Conservation (phyloP, 1,140 invertebrate species). For the Solenopsis fugax region DNA sequence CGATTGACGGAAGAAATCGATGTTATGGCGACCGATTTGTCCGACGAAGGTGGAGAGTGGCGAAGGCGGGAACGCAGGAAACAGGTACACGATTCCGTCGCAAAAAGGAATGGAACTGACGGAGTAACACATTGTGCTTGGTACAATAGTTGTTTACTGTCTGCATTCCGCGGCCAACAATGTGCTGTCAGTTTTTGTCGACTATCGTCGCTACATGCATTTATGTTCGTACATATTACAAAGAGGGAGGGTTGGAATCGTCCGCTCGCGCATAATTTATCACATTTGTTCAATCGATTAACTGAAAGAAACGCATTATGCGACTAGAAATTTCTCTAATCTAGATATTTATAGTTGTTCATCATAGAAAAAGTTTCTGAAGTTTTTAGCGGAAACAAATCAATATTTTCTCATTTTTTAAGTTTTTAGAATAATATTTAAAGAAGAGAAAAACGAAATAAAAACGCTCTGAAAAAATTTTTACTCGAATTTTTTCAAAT, state of each 20-base stretch:
- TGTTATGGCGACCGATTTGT: slow-evolving; percentile 59
- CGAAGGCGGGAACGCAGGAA: slow-evolving; percentile 59
- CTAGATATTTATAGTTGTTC: not conserved
- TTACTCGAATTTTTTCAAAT: not conserved
- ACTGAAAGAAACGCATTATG: slow-evolving; percentile 58
- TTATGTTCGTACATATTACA: slow-evolving; percentile 45
- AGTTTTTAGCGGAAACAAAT: not conserved
- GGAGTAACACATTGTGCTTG: slow-evolving; percentile 72
- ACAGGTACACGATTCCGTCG: slow-evolving; percentile 71
- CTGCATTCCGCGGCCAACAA: slow-evolving; percentile 82
- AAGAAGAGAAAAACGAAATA: not conserved
- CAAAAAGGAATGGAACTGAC: slow-evolving; percentile 75
- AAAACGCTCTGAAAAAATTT: not conserved
- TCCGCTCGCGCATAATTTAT: slow-evolving; percentile 82
- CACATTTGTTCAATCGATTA: slow-evolving; percentile 83
- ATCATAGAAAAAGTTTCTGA: not conserved
- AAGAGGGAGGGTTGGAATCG: slow-evolving; percentile 70
- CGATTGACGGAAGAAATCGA: slow-evolving; percentile 43
- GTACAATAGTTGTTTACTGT: slow-evolving; percentile 83
- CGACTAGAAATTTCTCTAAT: slow-evolving; percentile 22
- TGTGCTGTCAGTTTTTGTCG: slow-evolving; percentile 84
- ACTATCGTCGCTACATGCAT: slow-evolving; percentile 76
- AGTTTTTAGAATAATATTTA: not conserved
- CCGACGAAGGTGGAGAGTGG: slow-evolving; percentile 29
- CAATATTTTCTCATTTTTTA: not conserved